These are phyloP conservation scores for Nothura maculosa DNA, from an alignment of 2,797 vertebrate genomes.

Conservation along the genomic window DNA sequence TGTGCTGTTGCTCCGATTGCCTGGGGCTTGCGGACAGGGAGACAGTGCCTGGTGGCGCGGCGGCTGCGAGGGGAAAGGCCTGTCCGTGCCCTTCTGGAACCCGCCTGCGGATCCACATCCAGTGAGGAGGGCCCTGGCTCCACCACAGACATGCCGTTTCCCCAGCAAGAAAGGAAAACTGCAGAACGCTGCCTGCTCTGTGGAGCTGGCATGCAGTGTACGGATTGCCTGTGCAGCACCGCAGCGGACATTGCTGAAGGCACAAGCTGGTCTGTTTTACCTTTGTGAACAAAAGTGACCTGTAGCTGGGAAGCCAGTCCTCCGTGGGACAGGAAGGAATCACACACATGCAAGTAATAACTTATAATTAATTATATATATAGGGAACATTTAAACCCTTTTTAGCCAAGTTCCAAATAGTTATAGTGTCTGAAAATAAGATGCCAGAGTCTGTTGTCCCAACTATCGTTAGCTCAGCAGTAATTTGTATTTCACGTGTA, in stretches of 20 bases:
- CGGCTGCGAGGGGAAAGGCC: constrained; percentile 55
- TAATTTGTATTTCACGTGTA: constrained; percentile 47
- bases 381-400: not conserved
- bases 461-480: not conserved
- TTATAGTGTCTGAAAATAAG: constrained; percentile 9
- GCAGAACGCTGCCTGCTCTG: not conserved
- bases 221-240: constrained; percentile 38
- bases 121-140: not conserved
- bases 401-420: constrained; percentile 28
- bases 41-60: constrained; percentile 15
- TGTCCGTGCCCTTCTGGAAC: constrained; percentile 50
- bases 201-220: constrained; percentile 1
- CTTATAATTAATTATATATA: not conserved
- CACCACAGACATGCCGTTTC: not conserved
- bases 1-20: constrained; percentile 62
- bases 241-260: constrained; percentile 30
- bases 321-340: constrained; percentile 1
- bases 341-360: not conserved
- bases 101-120: constrained; percentile 19
- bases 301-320: not conserved
- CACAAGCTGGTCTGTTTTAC: constrained; percentile 15
- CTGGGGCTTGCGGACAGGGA: constrained; percentile 11
- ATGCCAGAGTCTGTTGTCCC: constrained; percentile 24
- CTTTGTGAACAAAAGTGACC: constrained; percentile 8
- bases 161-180: not conserved